phyloP scores from a whole-genome alignment of 2,113 vertebrate species.

The Trematocara zebra region DNA sequence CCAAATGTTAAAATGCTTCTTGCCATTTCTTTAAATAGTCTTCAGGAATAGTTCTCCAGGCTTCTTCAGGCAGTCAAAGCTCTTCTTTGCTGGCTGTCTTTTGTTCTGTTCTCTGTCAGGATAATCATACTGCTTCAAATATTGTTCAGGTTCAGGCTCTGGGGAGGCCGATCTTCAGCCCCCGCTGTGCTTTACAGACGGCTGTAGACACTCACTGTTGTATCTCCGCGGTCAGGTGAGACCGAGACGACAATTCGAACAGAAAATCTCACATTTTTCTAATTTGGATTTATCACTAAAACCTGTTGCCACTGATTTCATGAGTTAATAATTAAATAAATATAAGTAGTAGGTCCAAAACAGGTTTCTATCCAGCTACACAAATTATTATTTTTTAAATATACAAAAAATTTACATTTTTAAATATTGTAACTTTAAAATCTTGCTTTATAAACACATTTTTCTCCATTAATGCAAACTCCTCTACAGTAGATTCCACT shows the following conservation, averaged over 20 bases:
- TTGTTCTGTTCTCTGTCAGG: not conserved
- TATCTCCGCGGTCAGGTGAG: not conserved
- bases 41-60: not conserved
- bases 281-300: not conserved
- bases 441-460: not conserved
- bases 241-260: rapidly evolving
- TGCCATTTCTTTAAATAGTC: not conserved
- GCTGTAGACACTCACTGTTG: not conserved
- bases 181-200: rapidly evolving
- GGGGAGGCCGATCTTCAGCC: not conserved
- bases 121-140: not conserved
- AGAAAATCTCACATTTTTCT: not conserved
- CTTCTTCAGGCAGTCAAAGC: not conserved
- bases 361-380: not conserved
- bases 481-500: not conserved
- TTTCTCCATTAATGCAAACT: not conserved
- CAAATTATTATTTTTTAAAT: rapidly evolving
- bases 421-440: not conserved
- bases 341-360: not conserved
- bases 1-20: not conserved
- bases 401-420: rapidly evolving
- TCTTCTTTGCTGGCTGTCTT: not conserved
- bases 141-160: not conserved
- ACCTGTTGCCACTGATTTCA: not conserved
- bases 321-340: not conserved